A percentile compares a stretch with the other conserved stretches of the same genome.
Evolutionary conservation across 1,140 invertebrate species (phyloP).

Genomic region (Procambarus virginalis): DNA sequence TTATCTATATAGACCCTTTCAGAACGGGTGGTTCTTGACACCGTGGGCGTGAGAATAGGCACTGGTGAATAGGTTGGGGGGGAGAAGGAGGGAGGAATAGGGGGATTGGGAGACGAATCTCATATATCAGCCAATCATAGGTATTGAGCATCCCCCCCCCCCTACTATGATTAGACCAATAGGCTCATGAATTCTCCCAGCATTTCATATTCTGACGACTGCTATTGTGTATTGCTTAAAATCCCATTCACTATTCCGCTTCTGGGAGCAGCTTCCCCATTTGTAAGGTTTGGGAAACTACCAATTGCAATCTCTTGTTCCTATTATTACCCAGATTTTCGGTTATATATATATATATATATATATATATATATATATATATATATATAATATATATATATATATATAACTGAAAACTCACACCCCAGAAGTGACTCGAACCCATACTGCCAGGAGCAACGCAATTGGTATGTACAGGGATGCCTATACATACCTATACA

Average conservation of each 20-base stretch:
- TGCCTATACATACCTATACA: too few relatives aligned
- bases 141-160: slow-evolving; percentile 15
- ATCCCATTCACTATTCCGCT: slow-evolving; percentile 33
- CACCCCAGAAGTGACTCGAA: too few relatives aligned
- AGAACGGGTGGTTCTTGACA: too few relatives aligned
- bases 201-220: slow-evolving; percentile 49
- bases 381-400: too few relatives aligned
- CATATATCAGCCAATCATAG: slow-evolving; percentile 45
- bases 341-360: background rate
- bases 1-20: too few relatives aligned
- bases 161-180: background rate
- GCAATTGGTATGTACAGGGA: too few relatives aligned
- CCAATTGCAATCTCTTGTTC: slow-evolving; percentile 18
- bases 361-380: too few relatives aligned
- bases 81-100: too few relatives aligned
- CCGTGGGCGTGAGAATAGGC: background rate
- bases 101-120: background rate
- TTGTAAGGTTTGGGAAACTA: slow-evolving; percentile 13
- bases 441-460: too few relatives aligned
- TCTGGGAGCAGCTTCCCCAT: background rate
- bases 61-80: background rate
- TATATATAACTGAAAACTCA: too few relatives aligned
- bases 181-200: background rate
- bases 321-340: background rate
- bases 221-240: slow-evolving; percentile 28